Evolutionary conservation across 1,140 invertebrate species (phyloP), one percentile per base, ranked within the genome.

Genomic region (Venustaconcha ellipsiformis): DNA sequence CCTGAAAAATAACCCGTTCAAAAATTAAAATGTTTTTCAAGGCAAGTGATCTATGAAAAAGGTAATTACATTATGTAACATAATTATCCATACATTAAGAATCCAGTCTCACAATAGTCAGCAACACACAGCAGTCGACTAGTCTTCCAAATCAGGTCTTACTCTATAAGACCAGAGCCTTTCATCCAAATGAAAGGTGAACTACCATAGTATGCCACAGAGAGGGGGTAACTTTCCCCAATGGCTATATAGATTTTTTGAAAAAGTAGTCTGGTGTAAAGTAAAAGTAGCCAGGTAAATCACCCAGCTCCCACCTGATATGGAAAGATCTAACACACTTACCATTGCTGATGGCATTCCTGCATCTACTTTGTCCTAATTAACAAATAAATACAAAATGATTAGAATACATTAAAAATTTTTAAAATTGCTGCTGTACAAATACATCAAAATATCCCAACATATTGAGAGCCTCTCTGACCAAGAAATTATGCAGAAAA

Each of bases 261-360:
- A 1, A 1, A 26, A 26, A 26, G 26, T 2, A 26, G 26, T 2
- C 26, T 26, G 26, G 1, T 26, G 26, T 26, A 26, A 26, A 26
- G 26, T 2, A 26, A 26, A 26, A 26, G 26, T 26, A 30, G 26
- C 26, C 26, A 30, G 4, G 26, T 30, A 30, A 30, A 30, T 30
- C 26, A 30, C 26, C 26, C 26, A 30, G 26, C 4, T 30, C 2
- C 26, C 26, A 30, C 4, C 26, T 30, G 26, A 30, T 30, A 30
- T 0, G 1, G 26, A 30, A 30, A 30, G 26, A 2, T 2, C 26
- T 30, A 2, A 30, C 20, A 77, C 60, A 84, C 85, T 82, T 84
- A 90, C 89, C 79, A 92, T 88, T 26, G 95, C 93, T 82, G 96
- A 96, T 3, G 96, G 95, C 72, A 94, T 92, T 30, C 97, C 97